These are phyloP conservation scores for Eulemur albifrons DNA, from an alignment of 2,797 vertebrate genomes.

Conservation along the genomic window DNA sequence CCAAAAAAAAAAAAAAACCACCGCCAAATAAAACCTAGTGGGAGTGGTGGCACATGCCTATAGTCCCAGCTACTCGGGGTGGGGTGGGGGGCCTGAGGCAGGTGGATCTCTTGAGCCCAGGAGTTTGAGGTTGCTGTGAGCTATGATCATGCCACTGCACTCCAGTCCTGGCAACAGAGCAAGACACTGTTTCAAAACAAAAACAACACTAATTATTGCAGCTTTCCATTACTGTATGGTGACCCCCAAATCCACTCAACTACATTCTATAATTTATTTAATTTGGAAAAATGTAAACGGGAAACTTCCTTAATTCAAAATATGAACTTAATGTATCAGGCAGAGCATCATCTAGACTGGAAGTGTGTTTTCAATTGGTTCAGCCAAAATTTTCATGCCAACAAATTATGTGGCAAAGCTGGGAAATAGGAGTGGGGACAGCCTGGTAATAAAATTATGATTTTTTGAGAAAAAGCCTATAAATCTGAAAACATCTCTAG, in stretches of 20 bases:
- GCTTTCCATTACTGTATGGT: not conserved
- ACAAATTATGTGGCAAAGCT: slow-evolving; percentile 37
- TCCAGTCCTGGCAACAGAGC: not conserved
- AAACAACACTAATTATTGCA: not conserved
- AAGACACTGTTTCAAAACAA: not conserved
- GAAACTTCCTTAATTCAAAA: slow-evolving; percentile 53
- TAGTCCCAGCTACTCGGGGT: not conserved
- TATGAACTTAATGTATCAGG: slow-evolving; percentile 1
- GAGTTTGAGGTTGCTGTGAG: not conserved
- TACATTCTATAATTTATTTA: not conserved
- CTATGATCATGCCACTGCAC: not conserved
- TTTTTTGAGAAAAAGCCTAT: not conserved
- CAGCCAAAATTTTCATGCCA: slow-evolving; percentile 16
- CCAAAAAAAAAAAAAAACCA: not conserved
- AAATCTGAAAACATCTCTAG: slow-evolving; percentile 19
- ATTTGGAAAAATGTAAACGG: slow-evolving; percentile 25
- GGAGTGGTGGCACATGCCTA: not conserved
- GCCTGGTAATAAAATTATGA: slow-evolving; percentile 5
- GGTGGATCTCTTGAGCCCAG: not conserved
- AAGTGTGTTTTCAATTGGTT: slow-evolving; percentile 39
- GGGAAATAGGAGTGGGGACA: not conserved
- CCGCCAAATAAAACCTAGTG: not conserved
- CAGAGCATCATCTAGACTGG: not conserved
- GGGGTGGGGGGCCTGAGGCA: too few species aligned
- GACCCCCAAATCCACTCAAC: not conserved